Evolutionary conservation across 2,113 vertebrate genomes (phyloP).

Genomic region (Petroica traversi): DNA sequence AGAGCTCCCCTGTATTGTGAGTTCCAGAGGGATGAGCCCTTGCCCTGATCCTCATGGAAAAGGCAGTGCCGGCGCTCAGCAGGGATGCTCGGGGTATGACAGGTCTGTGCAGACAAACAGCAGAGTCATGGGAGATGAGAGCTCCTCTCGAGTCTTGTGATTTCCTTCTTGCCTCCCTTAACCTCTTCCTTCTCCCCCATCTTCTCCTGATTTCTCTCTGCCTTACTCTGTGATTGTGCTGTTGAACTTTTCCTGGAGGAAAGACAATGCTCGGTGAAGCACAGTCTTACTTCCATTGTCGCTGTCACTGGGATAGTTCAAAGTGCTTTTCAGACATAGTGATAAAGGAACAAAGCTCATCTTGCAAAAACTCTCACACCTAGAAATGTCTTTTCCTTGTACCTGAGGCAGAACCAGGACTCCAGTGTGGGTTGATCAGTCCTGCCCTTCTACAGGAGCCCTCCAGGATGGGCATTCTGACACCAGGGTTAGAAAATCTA

Average conservation of each 20-base stretch:
- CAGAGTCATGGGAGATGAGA: background rate
- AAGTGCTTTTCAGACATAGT: background rate
- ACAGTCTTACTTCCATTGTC: background rate
- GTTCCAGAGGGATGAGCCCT: background rate
- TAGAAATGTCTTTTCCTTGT: background rate
- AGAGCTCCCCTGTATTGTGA: background rate
- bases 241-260: background rate
- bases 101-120: background rate
- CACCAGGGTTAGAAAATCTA: background rate
- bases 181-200: background rate
- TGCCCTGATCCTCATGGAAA: background rate
- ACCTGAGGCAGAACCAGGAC: background rate
- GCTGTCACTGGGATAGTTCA: background rate
- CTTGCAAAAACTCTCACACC: background rate
- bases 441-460: background rate
- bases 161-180: background rate
- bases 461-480: background rate
- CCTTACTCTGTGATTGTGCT: background rate
- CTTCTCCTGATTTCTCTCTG: background rate
- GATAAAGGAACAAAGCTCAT: background rate
- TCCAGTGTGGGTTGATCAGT: background rate
- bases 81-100: background rate
- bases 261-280: background rate
- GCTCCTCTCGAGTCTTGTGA: background rate
- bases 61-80: background rate